Conservation (phyloP, 2,888 invertebrate genomes). For the Cosmia trapezina region DNA sequence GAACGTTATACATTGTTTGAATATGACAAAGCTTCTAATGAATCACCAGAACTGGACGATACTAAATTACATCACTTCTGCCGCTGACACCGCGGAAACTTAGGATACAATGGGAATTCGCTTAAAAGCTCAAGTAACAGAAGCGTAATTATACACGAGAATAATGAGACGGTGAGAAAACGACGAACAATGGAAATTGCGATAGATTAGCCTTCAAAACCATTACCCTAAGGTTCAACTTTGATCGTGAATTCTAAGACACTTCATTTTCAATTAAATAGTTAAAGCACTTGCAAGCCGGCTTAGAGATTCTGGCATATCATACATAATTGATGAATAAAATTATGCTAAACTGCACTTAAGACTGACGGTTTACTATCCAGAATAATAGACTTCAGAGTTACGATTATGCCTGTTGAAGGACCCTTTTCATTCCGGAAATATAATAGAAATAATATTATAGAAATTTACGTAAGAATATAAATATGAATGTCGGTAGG, state of each 20-base stretch:
- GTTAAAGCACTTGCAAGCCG: slow-evolving; percentile 48
- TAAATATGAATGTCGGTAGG: slow-evolving; percentile 6
- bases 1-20: slow-evolving; percentile 14
- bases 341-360: slow-evolving; percentile 59
- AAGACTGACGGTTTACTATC: slow-evolving; percentile 35
- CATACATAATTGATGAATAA: slow-evolving; percentile 57
- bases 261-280: slow-evolving; percentile 58
- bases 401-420: slow-evolving; percentile 25
- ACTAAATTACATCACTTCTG: slow-evolving; percentile 38
- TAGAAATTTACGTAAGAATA: slow-evolving; percentile 6
- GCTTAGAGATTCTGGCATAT: slow-evolving; percentile 47
- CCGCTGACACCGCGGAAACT: slow-evolving; percentile 51
- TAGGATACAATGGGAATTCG: slow-evolving; percentile 54
- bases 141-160: slow-evolving; percentile 64
- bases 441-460: no score
- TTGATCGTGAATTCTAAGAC: slow-evolving; percentile 49
- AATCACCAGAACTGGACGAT: slow-evolving; percentile 36
- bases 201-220: slow-evolving; percentile 69
- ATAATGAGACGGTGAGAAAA: slow-evolving; percentile 69
- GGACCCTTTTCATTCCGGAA: slow-evolving; percentile 13
- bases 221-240: slow-evolving; percentile 56
- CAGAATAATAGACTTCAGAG: slow-evolving; percentile 27
- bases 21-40: slow-evolving; percentile 36
- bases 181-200: slow-evolving; percentile 59
- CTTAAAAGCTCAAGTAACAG: slow-evolving; percentile 61